These are phyloP conservation scores for Pteruthius melanotis DNA, from an alignment of 2,113 vertebrate genomes.

Conservation along the genomic window DNA sequence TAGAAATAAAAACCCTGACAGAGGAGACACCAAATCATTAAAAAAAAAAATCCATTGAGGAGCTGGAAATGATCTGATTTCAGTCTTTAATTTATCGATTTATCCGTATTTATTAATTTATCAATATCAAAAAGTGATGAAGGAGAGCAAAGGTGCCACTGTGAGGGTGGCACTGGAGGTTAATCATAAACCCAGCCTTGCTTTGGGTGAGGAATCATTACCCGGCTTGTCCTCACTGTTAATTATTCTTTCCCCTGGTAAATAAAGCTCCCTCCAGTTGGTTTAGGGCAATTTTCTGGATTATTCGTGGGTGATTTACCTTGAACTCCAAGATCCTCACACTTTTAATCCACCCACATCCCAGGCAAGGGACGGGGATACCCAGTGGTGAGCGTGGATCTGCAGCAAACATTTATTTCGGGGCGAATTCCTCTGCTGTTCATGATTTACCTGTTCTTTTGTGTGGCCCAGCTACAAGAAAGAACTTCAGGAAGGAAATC, in stretches of 20 bases:
- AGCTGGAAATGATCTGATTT: background rate
- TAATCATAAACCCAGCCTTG: background rate
- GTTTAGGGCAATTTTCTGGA: background rate
- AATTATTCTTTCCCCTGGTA: background rate
- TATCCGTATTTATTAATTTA: background rate
- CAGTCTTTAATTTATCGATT: background rate
- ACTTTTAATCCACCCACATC: background rate
- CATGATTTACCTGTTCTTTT: background rate
- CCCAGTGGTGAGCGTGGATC: fast-evolving
- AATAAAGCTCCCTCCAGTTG: background rate
- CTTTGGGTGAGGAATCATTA: background rate
- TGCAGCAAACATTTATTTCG: background rate
- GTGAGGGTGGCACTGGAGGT: background rate
- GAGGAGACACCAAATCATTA: background rate
- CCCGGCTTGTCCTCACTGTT: background rate
- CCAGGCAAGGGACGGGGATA: background rate
- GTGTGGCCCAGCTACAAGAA: background rate
- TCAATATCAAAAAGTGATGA: background rate
- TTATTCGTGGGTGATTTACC: background rate
- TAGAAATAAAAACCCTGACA: background rate
- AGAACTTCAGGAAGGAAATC: background rate
- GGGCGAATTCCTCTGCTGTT: background rate
- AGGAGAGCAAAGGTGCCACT: background rate
- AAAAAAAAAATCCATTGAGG: background rate
- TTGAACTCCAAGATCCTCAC: background rate